Evolutionary conservation across 1,140 invertebrate species (phyloP).

Genomic region (Aphaenogaster floridana): DNA sequence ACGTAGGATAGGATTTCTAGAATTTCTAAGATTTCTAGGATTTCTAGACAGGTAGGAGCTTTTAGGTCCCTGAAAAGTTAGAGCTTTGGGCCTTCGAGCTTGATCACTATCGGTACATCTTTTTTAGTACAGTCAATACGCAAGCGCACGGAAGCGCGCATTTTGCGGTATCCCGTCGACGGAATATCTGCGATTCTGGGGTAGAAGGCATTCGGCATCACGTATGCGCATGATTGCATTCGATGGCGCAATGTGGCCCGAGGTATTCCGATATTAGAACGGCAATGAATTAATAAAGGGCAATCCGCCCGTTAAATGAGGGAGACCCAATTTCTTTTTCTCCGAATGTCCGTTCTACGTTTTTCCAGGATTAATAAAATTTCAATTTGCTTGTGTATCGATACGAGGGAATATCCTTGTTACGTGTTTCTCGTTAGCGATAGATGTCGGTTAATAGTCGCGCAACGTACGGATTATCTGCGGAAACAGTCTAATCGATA

Average conservation of each 20-base stretch:
- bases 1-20: no score
- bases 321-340: not conserved
- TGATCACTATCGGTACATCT: not conserved
- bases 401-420: not conserved
- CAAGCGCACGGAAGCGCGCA: constrained; percentile 46
- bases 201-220: constrained; percentile 65
- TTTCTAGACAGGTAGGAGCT: not conserved
- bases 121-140: constrained; percentile 3
- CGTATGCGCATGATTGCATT: constrained; percentile 71
- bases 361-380: not conserved
- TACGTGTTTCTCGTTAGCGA: not conserved
- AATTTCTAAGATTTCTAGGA: not conserved
- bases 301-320: not conserved
- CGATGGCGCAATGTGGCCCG: constrained; percentile 36
- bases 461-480: constrained; percentile 2
- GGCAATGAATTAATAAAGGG: constrained; percentile 47
- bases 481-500: not conserved
- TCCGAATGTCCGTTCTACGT: not conserved
- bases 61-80: not conserved
- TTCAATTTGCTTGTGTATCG: not conserved
- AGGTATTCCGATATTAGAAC: constrained; percentile 67
- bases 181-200: constrained; percentile 69
- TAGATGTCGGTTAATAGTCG: not conserved
- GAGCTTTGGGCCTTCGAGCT: not conserved
- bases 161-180: constrained; percentile 62